Conservation (phyloP, 2,888 invertebrate genomes). For the Plagodis pulveraria region DNA sequence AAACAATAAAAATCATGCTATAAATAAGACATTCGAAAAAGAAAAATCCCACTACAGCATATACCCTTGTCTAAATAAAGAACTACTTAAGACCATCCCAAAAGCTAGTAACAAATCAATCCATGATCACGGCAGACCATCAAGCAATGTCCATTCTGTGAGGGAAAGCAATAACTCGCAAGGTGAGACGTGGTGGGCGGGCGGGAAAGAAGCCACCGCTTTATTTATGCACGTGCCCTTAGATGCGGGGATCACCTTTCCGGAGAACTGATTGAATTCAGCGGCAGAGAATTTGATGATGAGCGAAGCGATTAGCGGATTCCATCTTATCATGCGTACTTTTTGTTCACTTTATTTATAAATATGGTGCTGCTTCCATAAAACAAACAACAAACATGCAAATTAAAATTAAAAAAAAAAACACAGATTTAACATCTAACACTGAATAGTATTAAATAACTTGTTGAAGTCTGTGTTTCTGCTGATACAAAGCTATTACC, state of each 20-base stretch:
- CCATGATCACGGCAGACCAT: conserved; percentile 29
- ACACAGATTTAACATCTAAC: too few species aligned
- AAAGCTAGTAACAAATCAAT: conserved; percentile 30
- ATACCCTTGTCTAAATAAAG: neutral
- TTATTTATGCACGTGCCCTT: conserved; percentile 77
- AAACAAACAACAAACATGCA: too few species aligned
- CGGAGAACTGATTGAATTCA: conserved; percentile 75
- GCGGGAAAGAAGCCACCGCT: conserved; percentile 50
- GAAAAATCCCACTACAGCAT: too few species aligned
- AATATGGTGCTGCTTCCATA: too few species aligned
- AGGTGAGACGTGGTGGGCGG: conserved; percentile 29
- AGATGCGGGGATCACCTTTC: conserved; percentile 60
- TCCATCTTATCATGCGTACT: too few species aligned
- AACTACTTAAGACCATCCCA: neutral
- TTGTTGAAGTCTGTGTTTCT: too few species aligned
- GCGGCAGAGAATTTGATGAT: conserved; percentile 33
- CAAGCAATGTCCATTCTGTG: conserved; percentile 39
- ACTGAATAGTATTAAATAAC: too few species aligned
- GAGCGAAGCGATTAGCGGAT: conserved; percentile 43
- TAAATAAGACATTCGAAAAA: too few species aligned
- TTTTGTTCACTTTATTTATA: too few species aligned
- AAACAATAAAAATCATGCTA: too few species aligned
- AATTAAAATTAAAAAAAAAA: too few species aligned
- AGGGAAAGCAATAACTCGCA: conserved; percentile 44
- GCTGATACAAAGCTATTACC: too few species aligned